Evolutionary conservation across 1,140 invertebrate genomes (phyloP).

Genomic region (Sarcophaga bullata): DNA sequence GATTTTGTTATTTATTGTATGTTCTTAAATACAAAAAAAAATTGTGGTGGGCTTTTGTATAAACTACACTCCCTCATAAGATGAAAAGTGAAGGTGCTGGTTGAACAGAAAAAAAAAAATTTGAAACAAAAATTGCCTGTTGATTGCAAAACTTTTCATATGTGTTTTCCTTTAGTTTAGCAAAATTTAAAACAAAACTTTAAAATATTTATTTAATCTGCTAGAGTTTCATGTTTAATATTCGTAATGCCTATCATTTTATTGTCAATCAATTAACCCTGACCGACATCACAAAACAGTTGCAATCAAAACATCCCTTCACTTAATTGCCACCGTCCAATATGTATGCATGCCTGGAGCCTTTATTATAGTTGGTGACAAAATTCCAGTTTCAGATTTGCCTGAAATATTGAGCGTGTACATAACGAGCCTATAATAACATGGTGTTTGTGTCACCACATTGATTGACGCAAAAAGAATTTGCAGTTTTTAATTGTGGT

Average conservation of each 20-base stretch:
- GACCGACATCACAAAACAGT: not conserved
- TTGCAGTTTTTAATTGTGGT: not conserved
- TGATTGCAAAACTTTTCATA: no score
- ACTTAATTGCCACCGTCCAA: constrained; percentile 20
- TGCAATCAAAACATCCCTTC: constrained; percentile 15
- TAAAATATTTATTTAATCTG: no score
- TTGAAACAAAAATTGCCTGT: no score
- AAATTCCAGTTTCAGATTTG: not conserved
- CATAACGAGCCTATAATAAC: not conserved
- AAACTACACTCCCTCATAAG: not conserved
- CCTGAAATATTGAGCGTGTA: not conserved
- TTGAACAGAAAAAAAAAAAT: no score
- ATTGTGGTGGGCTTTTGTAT: not conserved
- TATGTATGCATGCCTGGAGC: not conserved
- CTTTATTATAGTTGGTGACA: not conserved
- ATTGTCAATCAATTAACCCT: constrained; percentile 17
- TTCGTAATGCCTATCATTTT: not conserved
- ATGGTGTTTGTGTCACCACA: not conserved
- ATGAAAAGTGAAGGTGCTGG: not conserved
- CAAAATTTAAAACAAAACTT: no score
- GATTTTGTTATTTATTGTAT: not conserved
- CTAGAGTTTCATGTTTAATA: no score
- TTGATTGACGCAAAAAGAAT: constrained; percentile 29
- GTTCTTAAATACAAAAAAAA: not conserved
- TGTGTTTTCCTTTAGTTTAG: no score